Conservation (phyloP, 2,888 invertebrate genomes). For the Caenorhabditis panamensis region DNA sequence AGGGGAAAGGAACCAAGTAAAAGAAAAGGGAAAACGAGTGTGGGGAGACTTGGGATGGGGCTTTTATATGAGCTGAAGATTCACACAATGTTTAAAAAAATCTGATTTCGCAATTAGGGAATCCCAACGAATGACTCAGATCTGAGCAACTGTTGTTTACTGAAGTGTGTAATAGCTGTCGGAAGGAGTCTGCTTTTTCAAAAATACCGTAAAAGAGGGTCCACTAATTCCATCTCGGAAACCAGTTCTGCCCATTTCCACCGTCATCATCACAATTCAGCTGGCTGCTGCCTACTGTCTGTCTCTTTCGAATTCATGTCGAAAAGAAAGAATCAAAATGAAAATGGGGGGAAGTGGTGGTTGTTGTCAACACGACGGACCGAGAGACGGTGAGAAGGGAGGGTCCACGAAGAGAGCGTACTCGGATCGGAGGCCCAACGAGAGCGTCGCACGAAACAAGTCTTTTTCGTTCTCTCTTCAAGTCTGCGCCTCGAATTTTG, state of each 20-base stretch:
- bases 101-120: too few species aligned
- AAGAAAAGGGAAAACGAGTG: neutral
- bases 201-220: neutral
- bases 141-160: conserved; percentile 2
- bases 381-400: conserved; percentile 26
- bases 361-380: conserved; percentile 41
- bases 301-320: conserved; percentile 16
- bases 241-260: conserved; percentile 3
- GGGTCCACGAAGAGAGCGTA: conserved; percentile 20
- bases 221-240: neutral
- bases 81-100: too few species aligned
- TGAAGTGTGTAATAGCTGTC: neutral
- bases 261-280: neutral
- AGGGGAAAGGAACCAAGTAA: neutral
- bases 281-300: conserved; percentile 7
- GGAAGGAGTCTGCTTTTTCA: neutral
- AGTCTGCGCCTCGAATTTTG: conserved; percentile 48
- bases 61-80: too few species aligned
- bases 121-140: too few species aligned
- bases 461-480: conserved; percentile 33
- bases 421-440: conserved; percentile 34
- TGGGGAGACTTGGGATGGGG: too few species aligned
- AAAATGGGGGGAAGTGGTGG: conserved; percentile 26
- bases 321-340: conserved; percentile 33
- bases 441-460: conserved; percentile 41